Percentiles rank a stretch among this genome's conserved stretches.
phyloP scores from a whole-genome alignment of 2,888 invertebrate genomes.

The Parnassius smintheus region DNA sequence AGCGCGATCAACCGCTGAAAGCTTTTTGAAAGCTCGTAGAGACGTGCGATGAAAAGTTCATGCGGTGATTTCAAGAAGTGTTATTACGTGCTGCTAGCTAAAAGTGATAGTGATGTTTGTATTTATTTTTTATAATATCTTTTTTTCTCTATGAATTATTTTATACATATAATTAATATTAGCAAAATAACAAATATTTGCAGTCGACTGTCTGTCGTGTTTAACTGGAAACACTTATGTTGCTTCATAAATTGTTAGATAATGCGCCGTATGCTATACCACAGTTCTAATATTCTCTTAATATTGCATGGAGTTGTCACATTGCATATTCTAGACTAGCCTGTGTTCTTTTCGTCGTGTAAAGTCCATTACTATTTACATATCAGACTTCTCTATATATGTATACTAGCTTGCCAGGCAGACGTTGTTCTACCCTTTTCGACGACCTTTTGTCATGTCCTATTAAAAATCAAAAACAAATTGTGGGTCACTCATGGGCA shows the following conservation, averaged over 20 bases:
- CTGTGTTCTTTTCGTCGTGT: conserved; percentile 49
- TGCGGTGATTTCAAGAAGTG: conserved; percentile 59
- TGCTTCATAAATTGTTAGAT: conserved; percentile 65
- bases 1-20: conserved; percentile 71
- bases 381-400: neutral
- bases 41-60: conserved; percentile 70
- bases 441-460: too few species aligned
- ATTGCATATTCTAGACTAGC: conserved; percentile 65
- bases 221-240: conserved; percentile 33
- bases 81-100: conserved; percentile 51
- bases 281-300: conserved; percentile 75
- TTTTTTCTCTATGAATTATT: too few species aligned
- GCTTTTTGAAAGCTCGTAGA: conserved; percentile 75
- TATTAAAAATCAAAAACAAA: too few species aligned
- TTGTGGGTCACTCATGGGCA: too few species aligned
- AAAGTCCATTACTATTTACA: neutral
- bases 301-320: conserved; percentile 76
- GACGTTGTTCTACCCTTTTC: too few species aligned
- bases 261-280: conserved; percentile 61
- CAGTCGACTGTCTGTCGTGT: too few species aligned
- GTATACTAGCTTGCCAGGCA: too few species aligned
- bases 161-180: too few species aligned
- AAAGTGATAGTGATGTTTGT: conserved; percentile 45
- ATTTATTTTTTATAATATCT: too few species aligned
- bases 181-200: too few species aligned